phyloP scores from a whole-genome alignment of 2,797 vertebrate genomes.

The Acanthopagrus latus region DNA sequence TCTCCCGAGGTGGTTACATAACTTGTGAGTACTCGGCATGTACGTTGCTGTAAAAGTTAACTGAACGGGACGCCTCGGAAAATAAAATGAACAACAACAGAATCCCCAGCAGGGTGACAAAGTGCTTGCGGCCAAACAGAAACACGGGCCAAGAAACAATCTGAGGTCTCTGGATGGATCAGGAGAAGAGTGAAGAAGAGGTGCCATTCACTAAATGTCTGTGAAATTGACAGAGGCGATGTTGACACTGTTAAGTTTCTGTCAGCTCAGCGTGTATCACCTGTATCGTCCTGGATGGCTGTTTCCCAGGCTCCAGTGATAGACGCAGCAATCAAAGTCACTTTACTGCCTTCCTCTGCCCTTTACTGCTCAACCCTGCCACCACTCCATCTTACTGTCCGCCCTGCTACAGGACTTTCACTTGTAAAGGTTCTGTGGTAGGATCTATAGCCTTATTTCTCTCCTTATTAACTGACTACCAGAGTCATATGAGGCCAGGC shows the following conservation, averaged over 20 bases:
- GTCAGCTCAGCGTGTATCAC: constrained; percentile 49
- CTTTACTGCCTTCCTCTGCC: constrained; percentile 13
- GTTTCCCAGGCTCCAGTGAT: constrained; percentile 36
- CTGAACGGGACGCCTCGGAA: neutral
- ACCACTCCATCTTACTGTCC: constrained; percentile 4
- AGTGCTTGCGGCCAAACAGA: neutral
- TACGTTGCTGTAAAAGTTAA: constrained; percentile 2
- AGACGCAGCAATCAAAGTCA: constrained; percentile 49
- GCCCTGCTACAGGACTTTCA: neutral
- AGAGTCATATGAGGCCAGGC: neutral
- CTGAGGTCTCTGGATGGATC: neutral
- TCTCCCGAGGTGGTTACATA: constrained; percentile 4
- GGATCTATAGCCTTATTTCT: neutral
- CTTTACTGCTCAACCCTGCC: constrained; percentile 9
- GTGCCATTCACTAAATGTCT: constrained; percentile 15
- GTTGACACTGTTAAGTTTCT: constrained; percentile 39
- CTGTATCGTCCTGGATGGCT: constrained; percentile 17
- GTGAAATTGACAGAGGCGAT: constrained; percentile 12
- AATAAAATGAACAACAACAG: neutral
- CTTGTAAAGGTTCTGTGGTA: neutral
- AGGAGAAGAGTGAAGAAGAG: neutral
- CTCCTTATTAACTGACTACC: neutral
- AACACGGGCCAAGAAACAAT: neutral
- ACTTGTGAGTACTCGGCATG: constrained; percentile 1
- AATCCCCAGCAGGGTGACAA: neutral